Evolutionary conservation across 2,888 invertebrate species (phyloP).

Genomic region (Alentia gelatinosa): DNA sequence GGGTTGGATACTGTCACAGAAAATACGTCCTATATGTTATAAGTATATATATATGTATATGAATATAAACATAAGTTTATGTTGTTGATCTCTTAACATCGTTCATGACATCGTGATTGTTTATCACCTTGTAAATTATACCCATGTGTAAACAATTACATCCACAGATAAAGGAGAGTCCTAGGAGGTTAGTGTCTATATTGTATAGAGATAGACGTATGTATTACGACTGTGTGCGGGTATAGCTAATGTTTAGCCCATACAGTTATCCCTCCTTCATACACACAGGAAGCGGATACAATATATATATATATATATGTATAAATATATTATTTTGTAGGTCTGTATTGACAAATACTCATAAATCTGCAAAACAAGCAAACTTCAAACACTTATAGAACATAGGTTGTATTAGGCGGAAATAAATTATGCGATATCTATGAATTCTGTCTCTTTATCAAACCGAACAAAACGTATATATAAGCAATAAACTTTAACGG

Average conservation of each 20-base stretch:
- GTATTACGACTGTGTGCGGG: background rate
- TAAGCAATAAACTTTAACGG: no score
- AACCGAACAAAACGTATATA: no score
- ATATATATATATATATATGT: conserved; percentile 2
- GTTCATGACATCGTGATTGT: background rate
- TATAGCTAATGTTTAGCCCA: background rate
- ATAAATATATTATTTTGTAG: conserved; percentile 26
- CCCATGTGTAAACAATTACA: background rate
- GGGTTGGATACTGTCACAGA: background rate
- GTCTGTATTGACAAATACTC: conserved; percentile 37
- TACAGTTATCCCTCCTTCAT: background rate
- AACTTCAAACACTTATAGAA: conserved; percentile 11
- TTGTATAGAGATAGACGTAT: background rate
- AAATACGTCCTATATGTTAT: background rate
- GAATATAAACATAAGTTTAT: background rate
- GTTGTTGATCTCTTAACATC: background rate
- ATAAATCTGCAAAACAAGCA: conserved; percentile 10
- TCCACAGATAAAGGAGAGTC: background rate
- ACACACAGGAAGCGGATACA: background rate
- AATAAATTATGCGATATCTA: conserved; percentile 6
- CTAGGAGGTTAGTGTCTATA: background rate
- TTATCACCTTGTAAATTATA: background rate
- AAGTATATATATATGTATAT: background rate
- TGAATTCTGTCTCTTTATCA: no score
- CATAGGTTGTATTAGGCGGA: conserved; percentile 8